Conservation (phyloP, 1,140 invertebrate species). For the Atopsyche davidsoni region DNA sequence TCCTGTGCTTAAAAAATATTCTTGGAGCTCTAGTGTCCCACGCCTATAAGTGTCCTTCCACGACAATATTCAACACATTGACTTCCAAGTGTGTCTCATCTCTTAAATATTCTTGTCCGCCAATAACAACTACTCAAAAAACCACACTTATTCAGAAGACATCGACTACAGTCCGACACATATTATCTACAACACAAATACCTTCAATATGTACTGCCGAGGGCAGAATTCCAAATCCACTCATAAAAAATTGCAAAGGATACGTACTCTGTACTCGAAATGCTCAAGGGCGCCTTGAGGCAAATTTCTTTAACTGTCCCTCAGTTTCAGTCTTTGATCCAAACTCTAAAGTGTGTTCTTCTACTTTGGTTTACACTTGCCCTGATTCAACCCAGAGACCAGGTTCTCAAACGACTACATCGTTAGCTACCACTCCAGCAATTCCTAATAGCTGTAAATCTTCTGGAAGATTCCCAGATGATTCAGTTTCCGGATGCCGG, state of each 20-base stretch:
- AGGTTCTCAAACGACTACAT: neutral
- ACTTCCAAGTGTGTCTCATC: neutral
- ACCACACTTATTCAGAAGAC: too few relatives aligned
- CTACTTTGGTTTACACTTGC: slow-evolving; percentile 1
- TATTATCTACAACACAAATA: neutral
- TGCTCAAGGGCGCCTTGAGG: neutral
- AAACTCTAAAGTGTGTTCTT: neutral
- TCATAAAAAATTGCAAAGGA: slow-evolving; percentile 6
- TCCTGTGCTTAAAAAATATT: neutral
- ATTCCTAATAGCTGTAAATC: neutral
- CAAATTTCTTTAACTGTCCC: slow-evolving; percentile 3
- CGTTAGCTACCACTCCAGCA: neutral
- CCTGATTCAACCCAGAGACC: too few relatives aligned
- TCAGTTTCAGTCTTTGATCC: slow-evolving; percentile 5
- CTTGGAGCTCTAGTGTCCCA: neutral
- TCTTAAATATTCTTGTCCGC: too few relatives aligned
- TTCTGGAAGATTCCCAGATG: slow-evolving; percentile 7
- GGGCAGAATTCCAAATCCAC: slow-evolving; percentile 4
- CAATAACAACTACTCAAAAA: too few relatives aligned
- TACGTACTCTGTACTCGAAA: slow-evolving; percentile 10
- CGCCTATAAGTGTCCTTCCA: neutral
- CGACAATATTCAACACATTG: slow-evolving; percentile 1
- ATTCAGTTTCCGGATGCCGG: neutral
- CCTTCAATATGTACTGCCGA: neutral
- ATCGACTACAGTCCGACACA: neutral